Evolutionary conservation across 1,140 invertebrate species (phyloP), one percentile per base, ranked within the genome.

Genomic region (Eueides isabella): DNA sequence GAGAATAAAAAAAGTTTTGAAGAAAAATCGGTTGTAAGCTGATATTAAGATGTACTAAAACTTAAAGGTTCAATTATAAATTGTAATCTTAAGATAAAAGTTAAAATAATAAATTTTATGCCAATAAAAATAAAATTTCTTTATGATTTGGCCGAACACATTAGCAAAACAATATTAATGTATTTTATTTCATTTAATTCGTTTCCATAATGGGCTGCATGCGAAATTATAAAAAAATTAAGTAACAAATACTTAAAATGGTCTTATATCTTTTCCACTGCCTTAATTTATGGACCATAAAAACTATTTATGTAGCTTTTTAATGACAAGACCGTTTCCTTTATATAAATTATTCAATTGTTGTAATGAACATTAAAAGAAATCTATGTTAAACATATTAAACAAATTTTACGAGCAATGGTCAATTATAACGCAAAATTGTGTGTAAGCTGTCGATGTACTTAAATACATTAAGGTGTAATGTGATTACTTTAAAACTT

Each of bases 281-380:
- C 73, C 71, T 68, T 83, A 85, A 86, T 89, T 91, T 91, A 91
- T 91, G 85, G 83, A 67, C 82, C 84, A 81, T 90, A 87, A 86
- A 89, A 88, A 71, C 76, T 85, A 78, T 68, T 72, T 75, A 77
- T 85, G 82, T 88, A 64, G 79, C 81, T 68, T 82, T 82, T 88
- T 88, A 88, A 89, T 86, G 82, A 76, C 71, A 75, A 80, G 75
- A 88, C 84, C 83, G 83, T 74, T 77, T 77, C 84, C 83, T 80
- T 85, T 87, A 84, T 83, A 77, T 78, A 83, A 83, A 84, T 82
- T 77, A 71, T 64, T 76, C 75, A 75, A 84, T 55, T 79, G 63
- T 55, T 61, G 77, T 70, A 81, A 85, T 85, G 83, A 80, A 84
- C n/a, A n/a, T 55, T 4, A 55, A 55, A 55, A n/a, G n/a, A 55